These are phyloP conservation scores for Panorpa germanica DNA, from an alignment of 2,888 invertebrate genomes.

Conservation along the genomic window DNA sequence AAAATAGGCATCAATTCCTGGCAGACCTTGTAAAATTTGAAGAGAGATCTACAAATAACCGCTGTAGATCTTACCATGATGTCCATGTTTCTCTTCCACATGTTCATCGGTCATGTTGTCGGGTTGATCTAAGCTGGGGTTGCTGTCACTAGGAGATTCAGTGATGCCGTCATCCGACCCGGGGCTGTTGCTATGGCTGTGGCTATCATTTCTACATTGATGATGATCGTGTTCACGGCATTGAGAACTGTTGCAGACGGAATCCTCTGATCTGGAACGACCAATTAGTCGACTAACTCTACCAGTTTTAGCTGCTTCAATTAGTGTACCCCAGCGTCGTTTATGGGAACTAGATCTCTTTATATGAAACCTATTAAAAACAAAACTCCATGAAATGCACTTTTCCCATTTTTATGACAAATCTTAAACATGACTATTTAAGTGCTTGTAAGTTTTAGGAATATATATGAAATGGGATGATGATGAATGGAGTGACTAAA, in stretches of 20 bases:
- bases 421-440: background rate
- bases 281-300: slow-evolving; percentile 65
- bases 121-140: slow-evolving; percentile 41
- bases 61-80: slow-evolving; percentile 13
- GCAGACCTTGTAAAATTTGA: slow-evolving; percentile 5
- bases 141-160: slow-evolving; percentile 50
- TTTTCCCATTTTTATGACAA: background rate
- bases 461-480: slow-evolving; percentile 1
- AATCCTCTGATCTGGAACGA: slow-evolving; percentile 66
- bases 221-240: too few species aligned
- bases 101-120: too few species aligned
- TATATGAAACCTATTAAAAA: slow-evolving; percentile 18
- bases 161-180: slow-evolving; percentile 51
- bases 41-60: slow-evolving; percentile 4
- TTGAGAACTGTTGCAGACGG: slow-evolving; percentile 40
- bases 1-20: slow-evolving; percentile 8
- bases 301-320: slow-evolving; percentile 71
- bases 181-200: slow-evolving; percentile 33
- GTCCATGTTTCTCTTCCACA: slow-evolving; percentile 16
- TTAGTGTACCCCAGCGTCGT: slow-evolving; percentile 66
- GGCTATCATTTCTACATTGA: slow-evolving; percentile 28
- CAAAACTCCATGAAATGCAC: background rate
- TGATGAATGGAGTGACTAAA: too few species aligned
- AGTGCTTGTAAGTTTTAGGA: slow-evolving; percentile 3
- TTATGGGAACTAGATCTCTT: slow-evolving; percentile 44